phyloP scores from a whole-genome alignment of 2,113 vertebrate species.

The Spilogale gracilis region DNA sequence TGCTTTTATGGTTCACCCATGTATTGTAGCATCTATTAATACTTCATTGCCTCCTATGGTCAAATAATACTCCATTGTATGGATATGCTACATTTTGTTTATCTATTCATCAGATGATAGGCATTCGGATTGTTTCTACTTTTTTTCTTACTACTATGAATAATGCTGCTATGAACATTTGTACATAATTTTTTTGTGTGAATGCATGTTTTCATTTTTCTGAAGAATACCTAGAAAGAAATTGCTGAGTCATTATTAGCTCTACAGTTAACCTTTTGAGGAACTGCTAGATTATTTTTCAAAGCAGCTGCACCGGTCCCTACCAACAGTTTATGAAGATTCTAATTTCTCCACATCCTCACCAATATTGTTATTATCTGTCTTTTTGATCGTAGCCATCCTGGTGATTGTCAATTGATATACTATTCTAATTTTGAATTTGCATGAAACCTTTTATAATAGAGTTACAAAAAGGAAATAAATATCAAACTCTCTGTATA shows the following conservation, averaged over 20 bases:
- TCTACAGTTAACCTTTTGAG: background rate
- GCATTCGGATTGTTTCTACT: background rate
- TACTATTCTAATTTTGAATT: background rate
- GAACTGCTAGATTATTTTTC: background rate
- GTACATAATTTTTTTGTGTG: background rate
- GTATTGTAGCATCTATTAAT: background rate
- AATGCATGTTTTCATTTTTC: background rate
- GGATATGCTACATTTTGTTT: background rate
- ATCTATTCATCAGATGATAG: background rate
- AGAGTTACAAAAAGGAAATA: slow-evolving; percentile 1
- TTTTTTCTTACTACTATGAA: background rate
- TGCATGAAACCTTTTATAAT: background rate
- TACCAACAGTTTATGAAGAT: background rate
- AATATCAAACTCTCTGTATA: background rate
- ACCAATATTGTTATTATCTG: background rate
- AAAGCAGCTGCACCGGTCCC: background rate
- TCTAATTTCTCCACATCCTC: background rate
- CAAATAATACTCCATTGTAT: background rate
- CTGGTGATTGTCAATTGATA: background rate
- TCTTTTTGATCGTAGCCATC: background rate
- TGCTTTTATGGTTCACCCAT: background rate
- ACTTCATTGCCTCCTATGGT: background rate
- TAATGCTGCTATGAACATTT: background rate
- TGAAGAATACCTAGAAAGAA: background rate
- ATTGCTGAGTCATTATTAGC: background rate